Conservation (phyloP, 2,888 invertebrate species). For the Stramonita haemastoma region DNA sequence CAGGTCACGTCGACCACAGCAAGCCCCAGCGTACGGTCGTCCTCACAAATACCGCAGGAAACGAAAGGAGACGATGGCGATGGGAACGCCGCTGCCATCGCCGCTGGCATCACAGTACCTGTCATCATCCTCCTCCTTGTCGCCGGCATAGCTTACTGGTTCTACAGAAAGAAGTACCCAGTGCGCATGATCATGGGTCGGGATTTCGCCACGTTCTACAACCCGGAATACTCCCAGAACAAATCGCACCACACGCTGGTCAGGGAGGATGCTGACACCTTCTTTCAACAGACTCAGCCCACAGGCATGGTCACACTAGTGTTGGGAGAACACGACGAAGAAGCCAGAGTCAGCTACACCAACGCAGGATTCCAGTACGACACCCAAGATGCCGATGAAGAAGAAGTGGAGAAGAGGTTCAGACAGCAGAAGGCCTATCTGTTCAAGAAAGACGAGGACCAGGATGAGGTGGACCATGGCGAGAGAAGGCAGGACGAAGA, state of each 20-base stretch:
- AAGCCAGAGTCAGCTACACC: slow-evolving; percentile 14
- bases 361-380: slow-evolving; percentile 42
- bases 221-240: slow-evolving; percentile 60
- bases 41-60: neutral
- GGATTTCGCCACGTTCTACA: slow-evolving; percentile 64
- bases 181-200: slow-evolving; percentile 69
- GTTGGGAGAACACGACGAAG: slow-evolving; percentile 34
- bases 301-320: slow-evolving; percentile 12
- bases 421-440: slow-evolving; percentile 48
- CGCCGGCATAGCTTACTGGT: slow-evolving; percentile 56
- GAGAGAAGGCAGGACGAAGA: neutral
- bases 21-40: neutral
- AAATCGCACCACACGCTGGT: slow-evolving; percentile 14
- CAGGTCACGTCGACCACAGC: neutral
- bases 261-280: slow-evolving; percentile 51
- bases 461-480: neutral
- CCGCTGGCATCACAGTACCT: slow-evolving; percentile 59
- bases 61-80: neutral
- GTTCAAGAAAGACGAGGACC: slow-evolving; percentile 43
- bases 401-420: slow-evolving; percentile 48
- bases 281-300: slow-evolving; percentile 44
- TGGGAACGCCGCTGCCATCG: slow-evolving; percentile 51
- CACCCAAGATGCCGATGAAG: slow-evolving; percentile 44
- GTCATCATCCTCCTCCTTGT: slow-evolving; percentile 54
- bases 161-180: slow-evolving; percentile 68